Evolutionary conservation across 2,797 vertebrate genomes (phyloP).

Genomic region (Ctenochaetus hawaiiensis): DNA sequence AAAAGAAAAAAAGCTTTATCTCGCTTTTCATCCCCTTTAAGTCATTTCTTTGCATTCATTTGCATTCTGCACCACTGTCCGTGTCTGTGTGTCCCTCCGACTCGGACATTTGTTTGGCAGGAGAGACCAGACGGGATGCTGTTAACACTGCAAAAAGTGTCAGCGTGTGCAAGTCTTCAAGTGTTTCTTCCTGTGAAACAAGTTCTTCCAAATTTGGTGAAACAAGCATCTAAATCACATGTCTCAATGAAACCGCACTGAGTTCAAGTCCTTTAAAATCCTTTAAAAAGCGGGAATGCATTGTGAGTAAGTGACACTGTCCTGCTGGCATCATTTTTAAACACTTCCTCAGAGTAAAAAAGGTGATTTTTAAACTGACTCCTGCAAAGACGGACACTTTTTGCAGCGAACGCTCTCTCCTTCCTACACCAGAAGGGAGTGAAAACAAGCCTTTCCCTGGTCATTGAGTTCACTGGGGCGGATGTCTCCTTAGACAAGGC

Average conservation of each 20-base stretch:
- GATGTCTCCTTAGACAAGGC: slow-evolving; percentile 71
- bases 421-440: slow-evolving; percentile 67
- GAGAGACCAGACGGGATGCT: slow-evolving; percentile 69
- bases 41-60: slow-evolving; percentile 54
- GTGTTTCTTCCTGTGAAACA: slow-evolving; percentile 22
- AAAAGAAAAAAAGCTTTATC: slow-evolving; percentile 39
- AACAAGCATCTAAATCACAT: not conserved
- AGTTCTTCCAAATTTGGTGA: slow-evolving; percentile 44
- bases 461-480: slow-evolving; percentile 84
- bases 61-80: slow-evolving; percentile 68
- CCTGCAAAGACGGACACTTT: slow-evolving; percentile 48
- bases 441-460: slow-evolving; percentile 80
- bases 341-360: not conserved
- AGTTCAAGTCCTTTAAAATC: not conserved
- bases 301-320: not conserved
- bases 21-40: slow-evolving; percentile 36
- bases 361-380: not conserved
- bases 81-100: slow-evolving; percentile 52
- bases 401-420: slow-evolving; percentile 54
- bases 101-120: slow-evolving; percentile 71
- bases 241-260: fast-evolving
- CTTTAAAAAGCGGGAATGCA: not conserved
- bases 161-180: slow-evolving; percentile 8
- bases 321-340: not conserved
- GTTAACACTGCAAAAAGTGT: slow-evolving; percentile 65